Conservation (phyloP, 2,888 invertebrate species). For the Dyspetes luteomarginatus region DNA sequence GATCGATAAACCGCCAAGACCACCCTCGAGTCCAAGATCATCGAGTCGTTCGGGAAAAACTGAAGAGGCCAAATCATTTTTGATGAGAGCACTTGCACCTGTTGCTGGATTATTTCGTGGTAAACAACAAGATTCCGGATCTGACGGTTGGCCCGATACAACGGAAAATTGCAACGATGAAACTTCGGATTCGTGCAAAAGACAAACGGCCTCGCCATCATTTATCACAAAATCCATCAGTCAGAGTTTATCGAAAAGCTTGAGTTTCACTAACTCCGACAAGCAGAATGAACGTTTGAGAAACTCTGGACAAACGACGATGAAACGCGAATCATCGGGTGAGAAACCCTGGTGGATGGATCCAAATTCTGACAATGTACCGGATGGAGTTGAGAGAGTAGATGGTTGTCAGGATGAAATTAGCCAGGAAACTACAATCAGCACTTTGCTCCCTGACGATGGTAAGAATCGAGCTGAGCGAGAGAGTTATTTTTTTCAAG, state of each 20-base stretch:
- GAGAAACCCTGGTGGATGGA: slow-evolving; percentile 82
- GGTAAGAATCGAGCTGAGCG: too few relatives aligned
- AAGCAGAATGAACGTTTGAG: slow-evolving; percentile 53
- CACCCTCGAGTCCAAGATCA: slow-evolving; percentile 84
- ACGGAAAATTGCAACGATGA: slow-evolving; percentile 69
- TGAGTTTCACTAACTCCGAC: slow-evolving; percentile 72
- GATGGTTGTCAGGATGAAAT: slow-evolving; percentile 77
- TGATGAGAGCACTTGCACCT: slow-evolving; percentile 90
- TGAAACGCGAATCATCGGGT: slow-evolving; percentile 74
- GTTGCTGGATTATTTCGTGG: slow-evolving; percentile 88
- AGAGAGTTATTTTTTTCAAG: too few relatives aligned
- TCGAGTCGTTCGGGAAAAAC: slow-evolving; percentile 82
- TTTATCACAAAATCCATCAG: slow-evolving; percentile 69
- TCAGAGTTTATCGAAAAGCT: slow-evolving; percentile 71
- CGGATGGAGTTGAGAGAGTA: slow-evolving; percentile 79
- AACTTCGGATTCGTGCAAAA: slow-evolving; percentile 67
- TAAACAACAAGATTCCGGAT: slow-evolving; percentile 83
- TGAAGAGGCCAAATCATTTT: slow-evolving; percentile 89
- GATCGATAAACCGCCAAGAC: slow-evolving; percentile 85
- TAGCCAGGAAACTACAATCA: slow-evolving; percentile 81
- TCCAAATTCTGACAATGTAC: slow-evolving; percentile 80
- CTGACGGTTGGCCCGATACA: slow-evolving; percentile 49
- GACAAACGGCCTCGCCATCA: slow-evolving; percentile 66
- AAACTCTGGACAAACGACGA: slow-evolving; percentile 61
- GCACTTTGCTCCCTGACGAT: slow-evolving; percentile 80